Base-by-base conservation (phyloP, 2,888 invertebrate genomes). In the Polyommatus icarus region DNA sequence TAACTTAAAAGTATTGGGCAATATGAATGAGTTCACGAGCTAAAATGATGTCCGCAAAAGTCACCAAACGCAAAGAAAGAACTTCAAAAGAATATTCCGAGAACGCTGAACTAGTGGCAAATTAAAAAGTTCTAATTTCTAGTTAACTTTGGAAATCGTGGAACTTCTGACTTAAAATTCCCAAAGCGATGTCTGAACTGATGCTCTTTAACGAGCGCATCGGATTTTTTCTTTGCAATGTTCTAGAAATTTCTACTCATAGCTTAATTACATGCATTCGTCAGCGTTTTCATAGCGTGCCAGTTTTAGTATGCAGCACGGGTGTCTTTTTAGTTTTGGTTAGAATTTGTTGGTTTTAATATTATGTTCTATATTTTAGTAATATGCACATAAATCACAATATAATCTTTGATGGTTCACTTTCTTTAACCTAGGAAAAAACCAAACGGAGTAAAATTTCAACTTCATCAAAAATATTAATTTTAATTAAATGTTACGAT, bases 121-220 rank as follows among this genome's bases (percentile, higher is more conserved):
- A 67, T 67, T 67, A 67, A 67, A 67, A 67, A 67, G 67, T 29
- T 67, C 29, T 67, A 67, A 67, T 67, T 67, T 32, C 29, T 29
- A 29, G 67, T 67, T 67, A 32, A 67, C 67, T 67, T 67, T 67
- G 12, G 67, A 32, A 29, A 67, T 67, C 67, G 67, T 67, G 18
- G 67, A 67, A 67, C 67, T 67, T 29, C 5, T 67, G 67, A 67
- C 29, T 67, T 67, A 6, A 67, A 67, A 67, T 67, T 67, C 67
- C 67, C 67, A 67, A 67, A 67, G 67, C 67, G 67, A 29, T 29
- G 61, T 61, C 61, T 29, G 67, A 61, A 20, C 61, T 61, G 61
- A 61, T 61, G 61, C 24, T 24, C 61, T 20, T 67, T 29, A 32
- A 67, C 29, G 67, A 67, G 29, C 67, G 29, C 29, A 15, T 67